Evolutionary conservation across 1,140 invertebrate genomes (phyloP).

Genomic region (Helicoverpa armigera): DNA sequence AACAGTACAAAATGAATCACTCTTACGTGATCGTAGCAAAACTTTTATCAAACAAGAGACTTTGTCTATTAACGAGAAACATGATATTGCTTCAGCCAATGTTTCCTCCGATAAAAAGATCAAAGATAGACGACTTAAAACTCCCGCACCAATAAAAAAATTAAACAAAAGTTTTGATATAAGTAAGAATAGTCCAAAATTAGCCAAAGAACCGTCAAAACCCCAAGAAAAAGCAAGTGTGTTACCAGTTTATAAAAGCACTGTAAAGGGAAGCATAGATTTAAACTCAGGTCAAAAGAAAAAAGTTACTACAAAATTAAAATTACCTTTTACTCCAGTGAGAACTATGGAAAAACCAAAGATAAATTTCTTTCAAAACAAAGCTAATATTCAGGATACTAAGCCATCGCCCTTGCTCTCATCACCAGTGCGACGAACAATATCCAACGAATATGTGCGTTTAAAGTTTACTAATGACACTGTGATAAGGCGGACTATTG

Average conservation of each 20-base stretch:
- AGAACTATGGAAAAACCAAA: constrained; percentile 82
- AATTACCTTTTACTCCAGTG: constrained; percentile 80
- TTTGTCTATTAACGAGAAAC: constrained; percentile 51
- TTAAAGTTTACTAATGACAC: constrained; percentile 81
- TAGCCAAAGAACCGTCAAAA: constrained; percentile 64
- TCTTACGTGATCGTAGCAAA: constrained; percentile 67
- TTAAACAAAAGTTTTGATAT: constrained; percentile 75
- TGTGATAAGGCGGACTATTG: constrained; percentile 75
- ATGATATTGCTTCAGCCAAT: constrained; percentile 53
- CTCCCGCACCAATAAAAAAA: constrained; percentile 74
- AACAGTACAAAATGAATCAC: constrained; percentile 62
- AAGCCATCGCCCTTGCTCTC: constrained; percentile 76
- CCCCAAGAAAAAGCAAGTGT: constrained; percentile 73
- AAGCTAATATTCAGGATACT: constrained; percentile 64
- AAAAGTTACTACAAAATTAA: constrained; percentile 77
- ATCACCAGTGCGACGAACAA: constrained; percentile 78
- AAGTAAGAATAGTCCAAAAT: constrained; percentile 66
- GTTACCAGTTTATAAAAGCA: constrained; percentile 77
- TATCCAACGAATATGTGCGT: constrained; percentile 84
- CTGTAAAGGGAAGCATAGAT: constrained; percentile 67
- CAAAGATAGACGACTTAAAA: constrained; percentile 72
- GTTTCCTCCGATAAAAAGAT: constrained; percentile 61
- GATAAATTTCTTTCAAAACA: constrained; percentile 80
- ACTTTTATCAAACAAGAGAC: constrained; percentile 71
- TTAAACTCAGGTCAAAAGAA: constrained; percentile 71